A percentile compares a stretch with the other conserved stretches of the same genome.
These are phyloP conservation scores for Xanthorhoe designata DNA, from an alignment of 2,888 invertebrate species.

Conservation along the genomic window DNA sequence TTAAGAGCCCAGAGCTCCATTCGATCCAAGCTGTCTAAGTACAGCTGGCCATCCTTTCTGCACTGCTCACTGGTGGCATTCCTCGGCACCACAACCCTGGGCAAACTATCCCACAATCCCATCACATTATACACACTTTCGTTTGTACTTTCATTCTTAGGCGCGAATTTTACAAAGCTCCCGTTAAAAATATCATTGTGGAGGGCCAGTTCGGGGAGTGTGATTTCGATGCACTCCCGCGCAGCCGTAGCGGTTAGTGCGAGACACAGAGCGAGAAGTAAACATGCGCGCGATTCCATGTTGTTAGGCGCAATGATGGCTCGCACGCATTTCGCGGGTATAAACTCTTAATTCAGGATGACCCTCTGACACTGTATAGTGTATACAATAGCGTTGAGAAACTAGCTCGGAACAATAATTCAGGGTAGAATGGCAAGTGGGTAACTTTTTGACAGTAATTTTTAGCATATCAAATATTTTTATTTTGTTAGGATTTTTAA, in stretches of 20 bases:
- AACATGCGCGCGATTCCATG: slow-evolving; percentile 80
- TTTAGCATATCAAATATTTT: neutral
- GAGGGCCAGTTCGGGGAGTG: slow-evolving; percentile 64
- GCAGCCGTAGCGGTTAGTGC: slow-evolving; percentile 56
- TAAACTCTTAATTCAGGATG: slow-evolving; percentile 48
- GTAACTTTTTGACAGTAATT: neutral
- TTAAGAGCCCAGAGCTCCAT: slow-evolving; percentile 84
- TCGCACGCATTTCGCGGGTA: slow-evolving; percentile 53
- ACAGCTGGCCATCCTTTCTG: slow-evolving; percentile 70
- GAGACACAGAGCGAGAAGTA: slow-evolving; percentile 55
- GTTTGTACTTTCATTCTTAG: slow-evolving; percentile 64
- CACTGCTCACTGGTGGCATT: slow-evolving; percentile 80
- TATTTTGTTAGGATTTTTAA: no score
- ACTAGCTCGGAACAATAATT: slow-evolving; percentile 20
- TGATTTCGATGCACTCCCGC: slow-evolving; percentile 79
- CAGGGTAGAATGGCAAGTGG: slow-evolving; percentile 7
- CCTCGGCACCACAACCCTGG: slow-evolving; percentile 74
- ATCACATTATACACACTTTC: slow-evolving; percentile 67
- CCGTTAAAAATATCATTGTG: slow-evolving; percentile 67
- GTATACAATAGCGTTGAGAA: slow-evolving; percentile 56
- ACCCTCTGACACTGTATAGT: slow-evolving; percentile 40
- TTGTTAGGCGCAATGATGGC: slow-evolving; percentile 66
- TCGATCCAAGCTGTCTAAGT: slow-evolving; percentile 68
- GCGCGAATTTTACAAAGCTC: slow-evolving; percentile 63
- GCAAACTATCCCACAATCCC: slow-evolving; percentile 73